Evolutionary conservation across 37 sponge, comb jelly and placozoan species (phyloP), one percentile per base, ranked within the genome.

Genomic region (Cliona cf. orientalis): DNA sequence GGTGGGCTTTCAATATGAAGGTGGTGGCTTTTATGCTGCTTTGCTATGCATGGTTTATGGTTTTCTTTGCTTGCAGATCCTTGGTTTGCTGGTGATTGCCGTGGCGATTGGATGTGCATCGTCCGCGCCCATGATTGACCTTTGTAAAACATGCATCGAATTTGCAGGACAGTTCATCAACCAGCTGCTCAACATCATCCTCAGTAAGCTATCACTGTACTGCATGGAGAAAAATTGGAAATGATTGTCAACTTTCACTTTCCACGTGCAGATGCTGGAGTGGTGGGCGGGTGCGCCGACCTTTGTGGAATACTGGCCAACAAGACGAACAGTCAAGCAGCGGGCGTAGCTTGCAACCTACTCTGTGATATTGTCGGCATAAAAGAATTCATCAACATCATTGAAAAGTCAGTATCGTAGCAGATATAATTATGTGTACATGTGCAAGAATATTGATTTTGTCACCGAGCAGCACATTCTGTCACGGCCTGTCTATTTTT

Each of bases 391-490:
- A 90, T 96, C 29, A 65, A 72, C 1, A 46, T 92, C 26, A 79
- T 96, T 42, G 75, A 96, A 53, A 76, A 96, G 93, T 95, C 59
- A 88, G 92, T 46, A n/a, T n/a, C n/a, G n/a, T 3, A 66, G 5
- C 55, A 19, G 55, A 49, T 49, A 49, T 17, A 19, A 49, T 17
- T 49, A 49, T 49, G 11, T 49, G n/a, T n/a, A n/a, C n/a, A n/a
- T 79, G 7, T 14, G 23, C 21, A 3, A 14, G 19, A 32, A 69
- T 46, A 29, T 33, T 28, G 12, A 46, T n/a, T 72, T 7, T 49
- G 12, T 26, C 28, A 63, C 25, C 9, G 4, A 25, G 7, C 23
- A n/a, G 46, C 5, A 14, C 21, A 3, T 34, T 53, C 32, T 59
- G 36, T 77, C 40, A 17, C 11, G 29, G 11, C 39, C 40, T 56